These are phyloP conservation scores for Amazona guildingii DNA, from an alignment of 2,113 vertebrate species.

Conservation along the genomic window DNA sequence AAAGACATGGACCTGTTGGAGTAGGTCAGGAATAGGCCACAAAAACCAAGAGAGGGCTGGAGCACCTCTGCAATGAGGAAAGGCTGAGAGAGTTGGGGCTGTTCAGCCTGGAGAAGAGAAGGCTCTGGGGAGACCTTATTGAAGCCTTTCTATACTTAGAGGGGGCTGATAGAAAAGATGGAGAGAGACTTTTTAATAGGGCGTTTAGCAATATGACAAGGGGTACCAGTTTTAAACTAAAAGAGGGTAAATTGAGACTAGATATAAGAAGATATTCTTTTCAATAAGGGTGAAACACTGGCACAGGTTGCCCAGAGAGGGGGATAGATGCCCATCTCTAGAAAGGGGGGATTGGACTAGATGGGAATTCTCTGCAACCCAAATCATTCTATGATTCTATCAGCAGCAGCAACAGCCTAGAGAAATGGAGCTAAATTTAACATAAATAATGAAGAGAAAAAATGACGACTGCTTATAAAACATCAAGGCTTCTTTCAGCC, in stretches of 20 bases:
- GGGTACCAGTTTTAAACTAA: background rate
- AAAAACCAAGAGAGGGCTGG: background rate
- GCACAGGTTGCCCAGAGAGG: background rate
- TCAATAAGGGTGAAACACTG: background rate
- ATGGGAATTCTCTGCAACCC: background rate
- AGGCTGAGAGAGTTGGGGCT: background rate
- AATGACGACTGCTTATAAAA: background rate
- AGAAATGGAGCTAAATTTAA: background rate
- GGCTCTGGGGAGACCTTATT: rapidly evolving
- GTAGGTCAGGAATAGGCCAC: background rate
- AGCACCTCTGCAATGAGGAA: background rate
- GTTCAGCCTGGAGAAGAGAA: background rate
- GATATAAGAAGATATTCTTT: background rate
- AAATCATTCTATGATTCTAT: background rate
- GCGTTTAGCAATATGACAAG: rapidly evolving
- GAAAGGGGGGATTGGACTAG: background rate
- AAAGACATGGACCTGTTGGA: background rate
- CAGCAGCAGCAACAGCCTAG: background rate
- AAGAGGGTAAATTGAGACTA: background rate
- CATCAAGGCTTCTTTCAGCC: background rate
- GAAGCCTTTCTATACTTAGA: background rate
- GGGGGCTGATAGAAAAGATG: background rate
- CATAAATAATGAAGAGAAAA: background rate
- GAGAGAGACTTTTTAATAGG: background rate
- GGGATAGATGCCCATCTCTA: background rate